phyloP scores from a whole-genome alignment of 2,888 invertebrate species.

The Erpobdella octoculata region DNA sequence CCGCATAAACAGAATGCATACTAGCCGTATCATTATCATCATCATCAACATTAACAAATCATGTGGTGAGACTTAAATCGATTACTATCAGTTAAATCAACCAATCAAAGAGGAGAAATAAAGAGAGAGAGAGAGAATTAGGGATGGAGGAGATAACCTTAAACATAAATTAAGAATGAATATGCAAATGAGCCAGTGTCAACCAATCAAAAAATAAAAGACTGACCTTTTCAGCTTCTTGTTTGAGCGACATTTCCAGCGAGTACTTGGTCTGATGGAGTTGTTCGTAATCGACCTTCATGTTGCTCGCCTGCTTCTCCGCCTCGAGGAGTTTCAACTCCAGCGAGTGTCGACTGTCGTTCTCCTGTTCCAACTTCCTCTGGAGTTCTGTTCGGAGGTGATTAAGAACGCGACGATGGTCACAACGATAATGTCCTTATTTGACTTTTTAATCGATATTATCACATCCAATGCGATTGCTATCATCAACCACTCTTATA shows the following conservation, averaged over 20 bases:
- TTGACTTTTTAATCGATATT: background rate
- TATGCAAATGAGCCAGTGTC: too few relatives aligned
- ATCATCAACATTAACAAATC: background rate
- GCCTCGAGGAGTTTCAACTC: slow-evolving; percentile 72
- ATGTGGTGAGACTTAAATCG: too few relatives aligned
- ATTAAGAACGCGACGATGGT: too few relatives aligned
- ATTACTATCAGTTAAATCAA: too few relatives aligned
- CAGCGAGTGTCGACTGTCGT: slow-evolving; percentile 72
- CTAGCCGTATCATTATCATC: background rate
- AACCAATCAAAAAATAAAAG: too few relatives aligned
- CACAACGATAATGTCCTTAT: background rate
- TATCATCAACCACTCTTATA: background rate
- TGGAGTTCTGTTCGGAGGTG: slow-evolving; percentile 63
- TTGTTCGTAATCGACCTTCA: slow-evolving; percentile 88
- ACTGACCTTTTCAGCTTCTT: slow-evolving; percentile 71
- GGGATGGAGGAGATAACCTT: too few relatives aligned
- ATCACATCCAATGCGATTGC: background rate
- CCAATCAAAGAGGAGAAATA: too few relatives aligned
- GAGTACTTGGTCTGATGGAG: slow-evolving; percentile 77
- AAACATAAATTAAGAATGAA: too few relatives aligned
- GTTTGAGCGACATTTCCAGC: slow-evolving; percentile 80
- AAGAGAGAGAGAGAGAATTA: too few relatives aligned
- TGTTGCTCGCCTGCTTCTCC: slow-evolving; percentile 86
- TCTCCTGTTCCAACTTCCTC: slow-evolving; percentile 83
- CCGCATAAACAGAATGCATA: too few relatives aligned